These are phyloP conservation scores for Lepetodrilus schrolli DNA, from an alignment of 2,888 invertebrate species.

Conservation along the genomic window DNA sequence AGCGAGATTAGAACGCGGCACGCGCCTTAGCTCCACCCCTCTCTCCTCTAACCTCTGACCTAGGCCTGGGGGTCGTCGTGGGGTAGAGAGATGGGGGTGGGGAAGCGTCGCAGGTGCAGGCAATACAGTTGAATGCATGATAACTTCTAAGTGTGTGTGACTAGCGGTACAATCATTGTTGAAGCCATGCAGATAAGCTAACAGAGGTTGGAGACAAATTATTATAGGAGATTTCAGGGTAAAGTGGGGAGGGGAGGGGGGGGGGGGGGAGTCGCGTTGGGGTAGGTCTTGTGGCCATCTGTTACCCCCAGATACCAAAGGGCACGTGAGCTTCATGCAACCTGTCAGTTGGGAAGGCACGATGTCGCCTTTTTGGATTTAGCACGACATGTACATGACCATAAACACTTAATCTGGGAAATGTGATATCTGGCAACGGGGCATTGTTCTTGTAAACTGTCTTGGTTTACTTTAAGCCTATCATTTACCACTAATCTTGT, in stretches of 20 bases:
- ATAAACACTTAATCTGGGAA: not conserved
- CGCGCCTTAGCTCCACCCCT: slow-evolving; percentile 18
- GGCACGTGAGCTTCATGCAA: not conserved
- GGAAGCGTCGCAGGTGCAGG: not conserved
- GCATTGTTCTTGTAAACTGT: not conserved
- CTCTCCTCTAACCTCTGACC: not conserved
- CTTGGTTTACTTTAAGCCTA: not conserved
- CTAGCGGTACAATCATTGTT: slow-evolving; percentile 21
- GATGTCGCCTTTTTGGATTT: not conserved
- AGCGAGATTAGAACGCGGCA: slow-evolving; percentile 1
- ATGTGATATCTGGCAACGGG: not conserved
- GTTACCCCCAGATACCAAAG: slow-evolving; percentile 11
- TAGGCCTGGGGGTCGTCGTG: not conserved
- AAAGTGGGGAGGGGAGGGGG: not conserved
- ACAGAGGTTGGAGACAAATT: not conserved
- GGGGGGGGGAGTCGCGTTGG: not conserved
- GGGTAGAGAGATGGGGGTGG: not conserved
- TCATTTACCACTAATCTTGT: slow-evolving; percentile 2
- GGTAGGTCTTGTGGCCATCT: slow-evolving; percentile 8
- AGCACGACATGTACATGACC: not conserved
- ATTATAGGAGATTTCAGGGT: not conserved
- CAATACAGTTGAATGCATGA: not conserved
- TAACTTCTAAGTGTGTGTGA: slow-evolving; percentile 15
- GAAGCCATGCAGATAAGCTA: slow-evolving; percentile 1
- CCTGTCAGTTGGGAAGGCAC: not conserved